phyloP scores from a whole-genome alignment of 2,113 vertebrate genomes.

The Lagopus muta region DNA sequence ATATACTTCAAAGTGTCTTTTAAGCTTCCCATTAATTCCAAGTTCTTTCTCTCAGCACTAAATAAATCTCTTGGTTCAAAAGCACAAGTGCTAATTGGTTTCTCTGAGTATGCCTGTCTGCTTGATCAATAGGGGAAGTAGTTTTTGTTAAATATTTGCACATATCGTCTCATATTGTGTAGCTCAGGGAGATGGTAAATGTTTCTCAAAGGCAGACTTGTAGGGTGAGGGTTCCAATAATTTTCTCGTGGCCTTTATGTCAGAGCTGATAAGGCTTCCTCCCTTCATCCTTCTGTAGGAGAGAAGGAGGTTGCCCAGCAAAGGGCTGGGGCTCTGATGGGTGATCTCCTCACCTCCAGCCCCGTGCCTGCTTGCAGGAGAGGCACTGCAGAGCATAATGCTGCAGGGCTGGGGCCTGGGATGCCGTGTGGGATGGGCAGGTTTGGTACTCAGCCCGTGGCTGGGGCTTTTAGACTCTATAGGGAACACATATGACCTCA shows the following conservation, averaged over 20 bases:
- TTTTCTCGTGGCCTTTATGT: slow-evolving; percentile 52
- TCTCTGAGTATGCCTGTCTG: slow-evolving; percentile 46
- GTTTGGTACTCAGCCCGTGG: not conserved
- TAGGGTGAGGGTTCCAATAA: slow-evolving; percentile 20
- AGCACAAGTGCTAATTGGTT: slow-evolving; percentile 68
- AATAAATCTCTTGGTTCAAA: slow-evolving; percentile 65
- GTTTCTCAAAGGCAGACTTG: slow-evolving; percentile 46
- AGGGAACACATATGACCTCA: not conserved
- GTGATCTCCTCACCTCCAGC: not conserved
- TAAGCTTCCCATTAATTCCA: slow-evolving; percentile 30
- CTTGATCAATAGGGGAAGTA: slow-evolving; percentile 54
- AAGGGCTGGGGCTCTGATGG: not conserved
- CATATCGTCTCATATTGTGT: slow-evolving; percentile 37
- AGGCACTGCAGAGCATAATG: not conserved
- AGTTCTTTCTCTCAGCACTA: slow-evolving; percentile 46
- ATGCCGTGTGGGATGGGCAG: not conserved
- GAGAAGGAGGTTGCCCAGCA: not conserved
- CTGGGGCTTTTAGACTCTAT: not conserved
- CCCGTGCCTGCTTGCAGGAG: no score
- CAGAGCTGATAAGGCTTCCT: slow-evolving; percentile 26
- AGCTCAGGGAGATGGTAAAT: slow-evolving; percentile 60
- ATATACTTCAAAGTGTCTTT: slow-evolving; percentile 66
- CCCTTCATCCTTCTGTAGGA: not conserved
- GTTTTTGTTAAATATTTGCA: slow-evolving; percentile 69
- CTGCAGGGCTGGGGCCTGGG: not conserved